Base-by-base conservation (phyloP, 2,888 invertebrate genomes). In the Clepsis dumicolana region DNA sequence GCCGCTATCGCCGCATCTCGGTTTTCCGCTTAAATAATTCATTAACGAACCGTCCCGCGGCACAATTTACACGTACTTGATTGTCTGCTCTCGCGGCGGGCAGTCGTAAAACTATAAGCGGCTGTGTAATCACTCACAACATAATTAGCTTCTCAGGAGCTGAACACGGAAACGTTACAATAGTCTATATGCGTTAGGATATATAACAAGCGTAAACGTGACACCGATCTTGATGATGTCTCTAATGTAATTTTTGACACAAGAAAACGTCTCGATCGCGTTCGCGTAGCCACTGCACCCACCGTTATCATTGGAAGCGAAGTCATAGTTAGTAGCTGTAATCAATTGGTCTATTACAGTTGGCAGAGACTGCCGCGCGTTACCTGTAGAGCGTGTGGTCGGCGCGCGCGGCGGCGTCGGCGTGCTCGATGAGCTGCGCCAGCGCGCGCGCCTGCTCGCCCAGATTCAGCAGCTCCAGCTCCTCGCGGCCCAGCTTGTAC, bases 401-500 rank as follows among this genome's bases (percentile, higher is more conserved):
- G 83, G 85, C 94, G 81, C 79, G 88, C 82, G 84, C 91, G 76
- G 90, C 94, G 81, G 90, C 95, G 87, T 85, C 94, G 81, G 80
- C 95, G 82, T 93, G 95, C 83, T 96, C 96, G 78, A 98, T 97
- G 71, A 98, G 93, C 70, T 96, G 95, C n/a, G 96, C 94, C 21
- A 98, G 94, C 60, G 97, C 96, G 66, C 97, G 94, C 65, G 96
- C 96, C 89, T 98, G 98, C 91, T 98, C 98, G 73, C 97, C 94
- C 77, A 98, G 94, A 56, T 97, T 97, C 74, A 98, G 90, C 80
- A 98, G 94, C 88, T 98, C 97, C 74, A 98, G 90, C 89, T 98
- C 98, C 88, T 98, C 98, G 54, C 98, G 94, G 0, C 98, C 98
- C 74, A 98, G 91, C 84, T 97, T 96, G 87, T 98, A 98, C 84